Evolutionary conservation across 2,888 invertebrate species (phyloP), one percentile per base, ranked within the genome.

Genomic region (Crepidodera aurea): DNA sequence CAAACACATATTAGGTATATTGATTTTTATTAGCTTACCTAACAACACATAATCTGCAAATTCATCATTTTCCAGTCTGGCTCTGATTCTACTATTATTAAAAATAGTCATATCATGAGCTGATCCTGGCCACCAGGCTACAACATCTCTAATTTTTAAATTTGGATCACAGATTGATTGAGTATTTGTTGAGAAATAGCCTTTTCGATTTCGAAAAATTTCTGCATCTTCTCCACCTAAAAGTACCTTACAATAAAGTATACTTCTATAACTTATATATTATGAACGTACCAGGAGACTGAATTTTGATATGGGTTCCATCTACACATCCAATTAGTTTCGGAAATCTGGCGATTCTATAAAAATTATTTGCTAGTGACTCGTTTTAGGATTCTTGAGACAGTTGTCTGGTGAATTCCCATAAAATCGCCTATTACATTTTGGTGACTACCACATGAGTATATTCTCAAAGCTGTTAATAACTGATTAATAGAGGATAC

Each of bases 91-190:
- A 22, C 3, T 4, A 22, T 22, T 22, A 4, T 2, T 4, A 22
- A 22, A 22, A 4, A 22, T 22, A 6, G 22, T 22, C 8, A 59
- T 29, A 46, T 73, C 72, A 56, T 73, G 73, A 6, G 67, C 50
- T 5, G 68, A 69, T 16, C 73, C 73, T 42, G 72, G 73, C 73
- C 75, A 75, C n/a, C 74, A 59, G 32, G 67, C 65, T n/a, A 74
- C 73, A 19, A 75, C 67, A 56, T 74, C 64, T 16, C 51, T 42
- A 29, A 74, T 67, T 50, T 34, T 55, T 12, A 66, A 66, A 8
- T 66, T 34, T n/a, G 73, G 64, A 61, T 69, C 64, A 39, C 70
- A 62, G 7, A 75, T 56, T 15, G 62, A 64, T 66, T 76, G 71
- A 0, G 72, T 68, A 68, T 74, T 74, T 4, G 67, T 62, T 1